Base-by-base conservation (phyloP, 2,888 invertebrate genomes). In the Elmis aenea region DNA sequence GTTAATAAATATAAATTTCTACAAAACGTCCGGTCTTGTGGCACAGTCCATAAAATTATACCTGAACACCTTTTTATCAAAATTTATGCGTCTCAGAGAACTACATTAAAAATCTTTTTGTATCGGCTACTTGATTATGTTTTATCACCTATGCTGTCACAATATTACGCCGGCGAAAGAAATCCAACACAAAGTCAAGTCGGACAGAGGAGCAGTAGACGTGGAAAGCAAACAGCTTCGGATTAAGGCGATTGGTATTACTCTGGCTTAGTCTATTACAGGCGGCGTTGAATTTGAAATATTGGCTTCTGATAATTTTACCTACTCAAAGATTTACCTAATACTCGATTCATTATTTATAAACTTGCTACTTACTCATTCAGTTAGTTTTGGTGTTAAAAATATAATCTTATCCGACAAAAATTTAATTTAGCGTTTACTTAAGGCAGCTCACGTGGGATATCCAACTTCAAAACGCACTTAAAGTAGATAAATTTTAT, bases 91-190 rank as follows among this genome's bases (percentile, higher is more conserved):
- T 47, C 49, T 52, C 37, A 46, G 47, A 52, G 52, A 55, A 50
- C 46, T 48, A 51, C 51, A 55, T 57, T 57, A 52, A 54, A 51
- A 52, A 47, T 54, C 47, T 52, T 58, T 58, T 57, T 57, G 51
- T 53, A 53, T 48, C 48, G 43, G 58, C 59, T 57, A 57, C 59
- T 58, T 59, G 58, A 59, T 59, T 59, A 59, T 59, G 55, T 46
- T 59, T 59, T 59, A 59, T 59, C 57, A 45, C 56, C 54, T 42
- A 41, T 50, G 47, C 57, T 59, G 58, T 59, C 59, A 57, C 57
- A 58, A 58, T 57, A 55, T 55, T 56, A 54, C 54, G 48, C 53
- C 57, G 57, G 51, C 53, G 52, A 53, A 51, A 54, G 55, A 52
- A 57, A 55, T 53, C 53, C 38, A 38, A 43, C 38, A 45, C 43